Evolutionary conservation across 2,888 invertebrate genomes (phyloP), one percentile per base, ranked within the genome.

Genomic region (Tachina grossa): DNA sequence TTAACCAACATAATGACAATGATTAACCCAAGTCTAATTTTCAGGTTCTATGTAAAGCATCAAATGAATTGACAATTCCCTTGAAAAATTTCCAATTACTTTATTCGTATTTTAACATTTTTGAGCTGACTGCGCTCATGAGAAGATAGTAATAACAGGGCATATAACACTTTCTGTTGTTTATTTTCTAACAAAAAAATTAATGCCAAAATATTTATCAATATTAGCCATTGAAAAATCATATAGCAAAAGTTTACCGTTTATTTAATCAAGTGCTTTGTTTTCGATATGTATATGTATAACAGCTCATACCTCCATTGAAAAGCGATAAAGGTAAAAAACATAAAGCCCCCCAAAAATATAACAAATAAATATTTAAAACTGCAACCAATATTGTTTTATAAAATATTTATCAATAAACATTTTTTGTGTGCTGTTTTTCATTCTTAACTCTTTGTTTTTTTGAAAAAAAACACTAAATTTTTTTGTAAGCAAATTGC

Each of bases 401-500:
- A 83, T 85, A 85, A 83, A 85, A 85, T 85, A 85, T 85, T 85
- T 85, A 85, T 85, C 79, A 85, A 83, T 80, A 80, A 79, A 83
- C 80, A 83, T 72, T 59, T 72, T 59, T 77, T 65, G 22, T 55
- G 8, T 5, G 41, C 31, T 31, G 31, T 31, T 31, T 31, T 31
- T 71, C 65, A 59, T 68, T 81, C 39, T 41, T 14, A 31, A 6
- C 6, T 31, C 6, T 0, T 31, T 31, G 2, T 47, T 51, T 19
- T 22, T 22, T 45, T 53, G 4, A 61, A 43, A 39, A 16, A 11
- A 45, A 59, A 9, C 11, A 57, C 16, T 11, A 61, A 59, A 66
- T 51, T 63, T 63, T 77, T 68, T 79, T 69, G 51, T 71, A 75
- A 82, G 79, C 85, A 82, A 82, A 82, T 75, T 82, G 82, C 78